A percentile compares a stretch with the other conserved stretches of the same genome.
Conservation (phyloP, 2,797 vertebrate genomes). For the Propithecus perrieri region DNA sequence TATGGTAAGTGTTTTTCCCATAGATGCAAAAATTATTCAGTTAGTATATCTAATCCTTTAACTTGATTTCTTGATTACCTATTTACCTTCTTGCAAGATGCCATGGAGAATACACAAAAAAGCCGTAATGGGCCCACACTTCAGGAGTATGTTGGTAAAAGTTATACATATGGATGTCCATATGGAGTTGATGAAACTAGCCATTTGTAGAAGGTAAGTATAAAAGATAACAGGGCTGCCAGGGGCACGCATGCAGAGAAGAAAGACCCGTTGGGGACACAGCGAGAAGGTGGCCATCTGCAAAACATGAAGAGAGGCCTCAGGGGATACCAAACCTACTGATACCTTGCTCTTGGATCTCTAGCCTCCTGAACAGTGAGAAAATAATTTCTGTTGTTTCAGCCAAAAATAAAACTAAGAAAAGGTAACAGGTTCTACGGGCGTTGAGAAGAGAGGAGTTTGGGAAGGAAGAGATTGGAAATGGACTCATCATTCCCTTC, state of each 20-base stretch:
- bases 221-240: background rate
- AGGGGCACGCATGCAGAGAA: background rate
- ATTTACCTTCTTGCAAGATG: background rate
- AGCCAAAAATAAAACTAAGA: background rate
- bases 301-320: background rate
- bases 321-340: background rate
- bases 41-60: background rate
- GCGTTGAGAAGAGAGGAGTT: background rate
- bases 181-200: background rate
- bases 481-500: background rate
- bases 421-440: background rate
- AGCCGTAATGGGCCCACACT: background rate
- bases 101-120: background rate
- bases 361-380: background rate
- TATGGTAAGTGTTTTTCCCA: background rate
- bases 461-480: background rate
- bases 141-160: background rate
- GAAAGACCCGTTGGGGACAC: no score
- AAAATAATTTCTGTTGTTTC: background rate
- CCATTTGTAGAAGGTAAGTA: background rate
- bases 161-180: background rate
- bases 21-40: background rate
- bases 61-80: background rate
- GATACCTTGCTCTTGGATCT: background rate
- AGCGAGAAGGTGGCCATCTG: background rate